Evolutionary conservation across 1,140 invertebrate species (phyloP).

Genomic region (Hetaerina americana): DNA sequence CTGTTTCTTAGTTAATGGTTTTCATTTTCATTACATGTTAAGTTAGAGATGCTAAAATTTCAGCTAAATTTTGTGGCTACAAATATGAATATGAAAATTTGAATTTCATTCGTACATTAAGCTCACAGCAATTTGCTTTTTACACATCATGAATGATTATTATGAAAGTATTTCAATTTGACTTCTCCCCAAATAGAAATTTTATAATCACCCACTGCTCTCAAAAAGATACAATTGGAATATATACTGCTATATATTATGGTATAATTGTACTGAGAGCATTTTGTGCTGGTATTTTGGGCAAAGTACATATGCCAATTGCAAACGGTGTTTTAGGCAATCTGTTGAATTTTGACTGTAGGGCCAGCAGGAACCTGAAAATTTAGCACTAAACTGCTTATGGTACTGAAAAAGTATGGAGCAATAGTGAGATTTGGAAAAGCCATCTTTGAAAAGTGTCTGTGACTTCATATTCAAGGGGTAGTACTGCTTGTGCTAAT

Average conservation of each 20-base stretch:
- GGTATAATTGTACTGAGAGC: not conserved
- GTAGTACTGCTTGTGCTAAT: not conserved
- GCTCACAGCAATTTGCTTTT: not conserved
- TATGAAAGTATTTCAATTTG: not conserved
- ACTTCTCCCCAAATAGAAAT: not conserved
- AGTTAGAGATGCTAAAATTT: not conserved
- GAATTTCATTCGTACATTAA: not conserved
- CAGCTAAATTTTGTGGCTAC: not conserved
- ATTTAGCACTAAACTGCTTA: not conserved
- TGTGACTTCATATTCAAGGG: not conserved
- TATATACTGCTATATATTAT: not conserved
- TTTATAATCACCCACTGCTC: not conserved
- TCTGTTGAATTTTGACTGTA: not conserved
- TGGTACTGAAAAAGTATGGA: not conserved
- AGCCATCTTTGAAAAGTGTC: not conserved
- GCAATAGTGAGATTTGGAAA: not conserved
- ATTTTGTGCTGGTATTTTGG: not conserved
- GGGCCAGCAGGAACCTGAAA: not conserved
- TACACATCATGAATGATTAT: too few species aligned
- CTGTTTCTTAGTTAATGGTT: not conserved
- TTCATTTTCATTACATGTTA: not conserved
- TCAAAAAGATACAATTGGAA: not conserved
- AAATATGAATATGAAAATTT: not conserved
- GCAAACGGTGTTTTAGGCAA: not conserved
- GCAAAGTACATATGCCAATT: not conserved